Base-by-base conservation (phyloP, 2,113 vertebrate species). In the Hydropotes inermis region DNA sequence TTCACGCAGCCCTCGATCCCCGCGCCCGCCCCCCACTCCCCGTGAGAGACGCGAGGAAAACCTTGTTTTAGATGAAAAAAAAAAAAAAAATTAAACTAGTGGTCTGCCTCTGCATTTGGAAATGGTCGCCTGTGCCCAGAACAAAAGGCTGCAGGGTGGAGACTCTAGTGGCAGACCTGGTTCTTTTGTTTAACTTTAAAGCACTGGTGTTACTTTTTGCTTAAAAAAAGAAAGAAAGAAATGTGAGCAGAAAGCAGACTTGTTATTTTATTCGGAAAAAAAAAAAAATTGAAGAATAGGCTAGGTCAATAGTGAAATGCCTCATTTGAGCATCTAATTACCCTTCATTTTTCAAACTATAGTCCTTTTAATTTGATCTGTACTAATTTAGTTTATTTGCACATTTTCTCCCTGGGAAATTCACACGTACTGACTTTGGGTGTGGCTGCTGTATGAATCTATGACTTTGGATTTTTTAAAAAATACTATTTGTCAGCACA, bases 171-270 rank as follows among this genome's bases (percentile, higher is more conserved):
- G 95, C 97, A 86, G 52, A 83, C 97, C 97, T 50, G 78, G 45
- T 95, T 98, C 98, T 98, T 98, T 99, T 99, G 98, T 99, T 98
- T 96, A 98, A 99, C 98, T 99, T 98, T 54, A 70, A 97, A 97
- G 82, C 88, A 47, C 16, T 86, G 55, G 97, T 97, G 96, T 98
- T 95, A 9, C 55, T 81, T 83, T 96, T 58, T 5, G 81, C 79
- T 64, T 55, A 28, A 11, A 57, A 39, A 30, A 84, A 27, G 30
- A n/a, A 61, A 61, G 39, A 8, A 39, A 84, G n/a, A 19, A 55
- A 67, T 57, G 43, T 76, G 91, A 91, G n/a, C 95, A 33, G 61
- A 70, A 93, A 70, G 11, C 9, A 5, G 33, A 76, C 7, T n/a
- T 60, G 64, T 43, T 79, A 70, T 94, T 98, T 96, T 83, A 92